Evolutionary conservation across 2,888 invertebrate species (phyloP), one percentile per base, ranked within the genome.

Genomic region (Meiosimyza decipiens): DNA sequence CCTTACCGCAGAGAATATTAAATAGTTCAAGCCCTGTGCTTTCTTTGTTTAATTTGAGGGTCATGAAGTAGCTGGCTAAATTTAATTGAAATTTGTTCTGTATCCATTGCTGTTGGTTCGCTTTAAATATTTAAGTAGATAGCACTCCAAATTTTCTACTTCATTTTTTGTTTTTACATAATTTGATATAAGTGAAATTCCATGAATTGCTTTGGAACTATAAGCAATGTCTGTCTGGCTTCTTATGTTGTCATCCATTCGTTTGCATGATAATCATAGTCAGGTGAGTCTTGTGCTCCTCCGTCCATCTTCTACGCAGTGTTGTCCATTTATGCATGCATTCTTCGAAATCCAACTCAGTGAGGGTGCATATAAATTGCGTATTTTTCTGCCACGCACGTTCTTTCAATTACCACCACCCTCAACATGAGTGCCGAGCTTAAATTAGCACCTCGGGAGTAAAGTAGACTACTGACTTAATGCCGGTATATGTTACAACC

Each of bases 401-500:
- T 40, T 40, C 40, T 40, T 40, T 40, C 40, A 40, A 40, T 40
- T 40, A 40, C 40, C 40, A 40, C 4, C 55, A 12, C 22, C 16
- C 18, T 16, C n/a, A 16, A 11, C 13, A 22, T 55, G 76, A 77
- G 76, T 82, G 82, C 82, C 82, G 81, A 81, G 82, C 84, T 83
- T 79, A 83, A 83, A 84, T 83, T 83, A 84, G 83, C 84, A 83
- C 84, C 84, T 84, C 82, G 83, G 83, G 84, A 83, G 77, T 74
- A 68, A 40, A 40, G 40, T 40, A 28, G 28, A 3, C 28, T 28
- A 28, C 28, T 28, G 9, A 40, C 40, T 40, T 40, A 40, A 40
- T 40, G 40, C 40, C 40, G 40, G 40, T 40, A 40, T 40, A 9
- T 40, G 40, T 40, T 40, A 9, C 40, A 6, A 40, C 40, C 9